Conservation (phyloP, 2,113 vertebrate genomes). For the Callipepla squamata region DNA sequence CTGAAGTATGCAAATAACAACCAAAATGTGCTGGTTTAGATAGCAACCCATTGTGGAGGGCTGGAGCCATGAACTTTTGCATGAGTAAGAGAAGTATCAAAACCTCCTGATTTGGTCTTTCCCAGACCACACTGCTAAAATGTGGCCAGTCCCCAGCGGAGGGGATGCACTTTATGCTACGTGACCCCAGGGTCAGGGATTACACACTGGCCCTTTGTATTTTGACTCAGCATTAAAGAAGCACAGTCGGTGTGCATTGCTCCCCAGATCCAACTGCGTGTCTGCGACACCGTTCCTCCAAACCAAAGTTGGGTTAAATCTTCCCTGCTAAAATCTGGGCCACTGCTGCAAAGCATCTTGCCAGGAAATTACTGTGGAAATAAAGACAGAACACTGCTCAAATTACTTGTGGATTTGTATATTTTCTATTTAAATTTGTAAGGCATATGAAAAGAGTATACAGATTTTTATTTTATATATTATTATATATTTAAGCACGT, state of each 20-base stretch:
- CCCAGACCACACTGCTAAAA: not conserved
- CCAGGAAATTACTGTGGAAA: not conserved
- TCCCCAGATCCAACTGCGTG: not conserved
- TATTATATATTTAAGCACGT: not conserved
- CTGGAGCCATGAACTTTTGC: not conserved
- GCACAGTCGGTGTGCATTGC: not conserved
- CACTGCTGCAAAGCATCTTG: not conserved
- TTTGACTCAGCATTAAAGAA: not conserved
- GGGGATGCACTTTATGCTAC: rapidly evolving
- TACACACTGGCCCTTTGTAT: not conserved
- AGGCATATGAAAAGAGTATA: constrained; percentile 56
- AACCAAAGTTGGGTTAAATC: not conserved
- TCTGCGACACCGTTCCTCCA: not conserved
- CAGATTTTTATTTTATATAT: not conserved
- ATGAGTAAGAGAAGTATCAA: not conserved
- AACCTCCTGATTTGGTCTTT: not conserved
- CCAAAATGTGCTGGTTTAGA: not conserved
- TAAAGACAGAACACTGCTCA: constrained; percentile 11
- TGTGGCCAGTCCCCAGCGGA: not conserved
- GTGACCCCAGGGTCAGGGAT: rapidly evolving
- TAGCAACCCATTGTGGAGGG: not conserved
- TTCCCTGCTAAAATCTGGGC: not conserved
- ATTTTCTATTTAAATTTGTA: constrained; percentile 61
- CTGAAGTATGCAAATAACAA: not conserved
- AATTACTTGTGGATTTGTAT: constrained; percentile 28